Conservation (phyloP, 2,888 invertebrate species). For the Drosophila meridionalis region DNA sequence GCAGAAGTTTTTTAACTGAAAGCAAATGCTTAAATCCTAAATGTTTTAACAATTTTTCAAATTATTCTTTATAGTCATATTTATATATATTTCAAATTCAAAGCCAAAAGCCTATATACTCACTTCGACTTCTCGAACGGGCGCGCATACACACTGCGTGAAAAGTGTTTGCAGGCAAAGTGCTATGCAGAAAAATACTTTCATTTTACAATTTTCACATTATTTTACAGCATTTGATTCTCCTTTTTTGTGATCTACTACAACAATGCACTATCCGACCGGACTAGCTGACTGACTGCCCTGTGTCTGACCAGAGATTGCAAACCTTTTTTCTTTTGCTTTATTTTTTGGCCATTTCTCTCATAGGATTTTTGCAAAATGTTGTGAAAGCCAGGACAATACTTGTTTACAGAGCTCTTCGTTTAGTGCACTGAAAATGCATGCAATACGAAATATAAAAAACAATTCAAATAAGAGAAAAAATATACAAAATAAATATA, state of each 20-base stretch:
- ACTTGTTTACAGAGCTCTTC: constrained; percentile 60
- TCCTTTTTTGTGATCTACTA: constrained; percentile 41
- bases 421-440: constrained; percentile 39
- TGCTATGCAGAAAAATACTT: constrained; percentile 44
- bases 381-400: constrained; percentile 41
- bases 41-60: too few species aligned
- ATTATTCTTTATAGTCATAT: too few species aligned
- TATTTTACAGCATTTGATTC: constrained; percentile 61
- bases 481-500: constrained; percentile 18
- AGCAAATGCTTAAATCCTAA: too few species aligned
- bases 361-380: constrained; percentile 42
- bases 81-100: not conserved
- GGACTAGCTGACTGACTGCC: constrained; percentile 24
- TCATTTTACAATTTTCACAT: constrained; percentile 49
- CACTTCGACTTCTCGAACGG: not conserved
- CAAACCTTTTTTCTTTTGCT: constrained; percentile 4
- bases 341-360: constrained; percentile 5
- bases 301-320: constrained; percentile 34
- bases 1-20: too few species aligned
- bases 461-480: constrained; percentile 4
- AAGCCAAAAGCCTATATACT: not conserved
- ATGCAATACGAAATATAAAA: constrained; percentile 13
- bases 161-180: constrained; percentile 51
- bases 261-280: constrained; percentile 21
- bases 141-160: not conserved